These are phyloP conservation scores for Illadopsis cleaveri DNA, from an alignment of 2,113 vertebrate species.

Conservation along the genomic window DNA sequence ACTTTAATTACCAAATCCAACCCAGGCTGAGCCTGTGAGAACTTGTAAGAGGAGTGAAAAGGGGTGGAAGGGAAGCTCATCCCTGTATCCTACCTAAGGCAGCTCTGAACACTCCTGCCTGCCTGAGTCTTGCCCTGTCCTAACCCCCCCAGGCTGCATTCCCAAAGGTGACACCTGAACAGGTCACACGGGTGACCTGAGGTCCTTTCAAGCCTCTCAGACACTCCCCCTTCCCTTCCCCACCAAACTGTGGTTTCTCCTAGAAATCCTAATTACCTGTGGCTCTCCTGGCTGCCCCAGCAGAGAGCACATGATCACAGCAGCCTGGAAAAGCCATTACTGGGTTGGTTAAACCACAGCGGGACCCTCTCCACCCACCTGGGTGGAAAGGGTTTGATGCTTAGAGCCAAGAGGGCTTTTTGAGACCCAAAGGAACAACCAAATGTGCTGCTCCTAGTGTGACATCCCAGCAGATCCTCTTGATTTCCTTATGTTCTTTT, in stretches of 20 bases:
- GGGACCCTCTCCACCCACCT: not conserved
- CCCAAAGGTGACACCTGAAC: not conserved
- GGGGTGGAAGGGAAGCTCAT: not conserved
- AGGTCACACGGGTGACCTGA: not conserved
- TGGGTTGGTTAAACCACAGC: rapidly evolving
- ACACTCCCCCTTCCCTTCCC: not conserved
- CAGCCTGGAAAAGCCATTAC: not conserved
- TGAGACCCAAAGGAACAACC: not conserved
- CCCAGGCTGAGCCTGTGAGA: constrained; percentile 35
- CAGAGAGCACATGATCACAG: not conserved
- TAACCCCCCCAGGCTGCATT: not conserved
- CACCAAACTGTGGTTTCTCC: not conserved
- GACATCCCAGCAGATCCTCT: not conserved
- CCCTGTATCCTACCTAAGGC: not conserved
- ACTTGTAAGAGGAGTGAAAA: not conserved
- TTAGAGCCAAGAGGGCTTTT: not conserved
- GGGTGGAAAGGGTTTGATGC: not conserved
- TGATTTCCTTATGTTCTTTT: not conserved
- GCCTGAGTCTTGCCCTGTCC: not conserved
- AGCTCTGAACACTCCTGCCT: not conserved
- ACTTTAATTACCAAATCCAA: constrained; percentile 39
- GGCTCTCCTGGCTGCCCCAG: not conserved
- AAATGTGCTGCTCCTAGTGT: not conserved
- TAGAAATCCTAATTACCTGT: not conserved
- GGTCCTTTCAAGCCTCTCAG: not conserved